Evolutionary conservation across 2,797 vertebrate species (phyloP), one percentile per base, ranked within the genome.

Genomic region (Lagodon rhomboides): DNA sequence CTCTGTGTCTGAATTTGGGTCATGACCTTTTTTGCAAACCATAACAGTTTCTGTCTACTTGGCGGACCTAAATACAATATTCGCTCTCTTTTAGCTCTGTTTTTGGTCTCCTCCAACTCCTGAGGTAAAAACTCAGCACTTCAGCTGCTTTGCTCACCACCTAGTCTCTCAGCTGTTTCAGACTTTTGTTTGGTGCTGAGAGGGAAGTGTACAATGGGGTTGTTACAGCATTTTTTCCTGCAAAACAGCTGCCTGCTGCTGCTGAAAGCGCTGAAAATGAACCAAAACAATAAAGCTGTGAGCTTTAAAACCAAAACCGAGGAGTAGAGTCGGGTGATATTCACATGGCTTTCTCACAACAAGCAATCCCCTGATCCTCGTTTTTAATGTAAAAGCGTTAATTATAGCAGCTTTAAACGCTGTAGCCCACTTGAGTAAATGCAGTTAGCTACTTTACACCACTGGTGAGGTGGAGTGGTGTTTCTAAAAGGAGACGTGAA

Each of bases 401-500:
- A 81, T 73, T 17, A 55, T 15, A 15, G 53, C 23, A 38, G 51
- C 41, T 78, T 69, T 68, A 62, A 53, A 75, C 38, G 38, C 64
- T 53, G 66, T 27, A 20, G 51, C 27, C 23, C 49, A 2, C 62
- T 51, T 34, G 49, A 74, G 49, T 25, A 47, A 75, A 74, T 25
- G 53, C 23, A 43, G 17, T 23, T 17, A 44, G 58, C 59, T 27
- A 46, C 56, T 58, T 43, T 7, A 46, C 27, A 27, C 34, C 12
- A 5, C 17, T 55, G 12, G 56, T 17, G n/a, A 70, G 51, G 13
- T 53, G 62, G 59, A 59, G 72, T 60, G 62, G 22, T 2, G 16
- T 20, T 70, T 83, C 66, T 56, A 44, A 75, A 76, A 80, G 30
- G 23, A 80, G 60, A 91, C 53, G 51, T 51, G 74, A 72, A 25